A percentile compares a stretch with the other conserved stretches of the same genome.
Conservation (phyloP, 2,888 invertebrate species). For the Micropterix aruncella region DNA sequence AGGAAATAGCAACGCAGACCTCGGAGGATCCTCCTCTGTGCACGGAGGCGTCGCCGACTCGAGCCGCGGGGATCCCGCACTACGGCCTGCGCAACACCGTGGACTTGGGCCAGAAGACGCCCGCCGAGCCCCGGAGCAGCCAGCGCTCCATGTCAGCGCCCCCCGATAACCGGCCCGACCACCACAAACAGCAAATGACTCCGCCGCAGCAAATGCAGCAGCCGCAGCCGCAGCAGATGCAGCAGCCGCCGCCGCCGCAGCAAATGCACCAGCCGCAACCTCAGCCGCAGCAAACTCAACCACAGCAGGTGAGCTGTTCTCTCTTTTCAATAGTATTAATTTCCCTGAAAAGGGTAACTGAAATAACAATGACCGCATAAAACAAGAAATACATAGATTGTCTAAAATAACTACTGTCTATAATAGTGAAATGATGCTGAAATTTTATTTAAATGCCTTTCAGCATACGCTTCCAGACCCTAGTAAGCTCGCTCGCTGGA, state of each 20-base stretch:
- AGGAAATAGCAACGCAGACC: slow-evolving; percentile 10
- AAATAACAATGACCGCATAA: too few relatives aligned
- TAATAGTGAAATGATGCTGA: too few relatives aligned
- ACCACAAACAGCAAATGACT: slow-evolving; percentile 17
- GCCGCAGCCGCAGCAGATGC: slow-evolving; percentile 13
- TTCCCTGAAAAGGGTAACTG: too few relatives aligned
- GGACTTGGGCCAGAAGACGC: slow-evolving; percentile 57
- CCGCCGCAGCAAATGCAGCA: slow-evolving; percentile 19
- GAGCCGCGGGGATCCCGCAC: slow-evolving; percentile 33
- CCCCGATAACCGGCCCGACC: slow-evolving; percentile 36
- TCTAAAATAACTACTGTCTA: too few relatives aligned
- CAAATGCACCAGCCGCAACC: slow-evolving; percentile 19
- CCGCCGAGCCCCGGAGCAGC: slow-evolving; percentile 42
- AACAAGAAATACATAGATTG: too few relatives aligned
- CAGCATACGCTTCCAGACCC: too few relatives aligned
- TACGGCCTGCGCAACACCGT: slow-evolving; percentile 65
- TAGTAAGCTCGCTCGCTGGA: too few relatives aligned
- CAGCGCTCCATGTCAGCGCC: slow-evolving; percentile 73
- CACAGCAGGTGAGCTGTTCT: too few relatives aligned
- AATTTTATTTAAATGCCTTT: too few relatives aligned
- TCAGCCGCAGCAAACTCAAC: slow-evolving; percentile 8
- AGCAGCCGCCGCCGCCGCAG: slow-evolving; percentile 25
- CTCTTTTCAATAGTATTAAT: too few relatives aligned
- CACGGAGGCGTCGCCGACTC: slow-evolving; percentile 18
- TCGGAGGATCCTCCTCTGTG: slow-evolving; percentile 13